These are phyloP conservation scores for Larimichthys polyactis DNA, from an alignment of 2,113 vertebrate species.

Conservation along the genomic window DNA sequence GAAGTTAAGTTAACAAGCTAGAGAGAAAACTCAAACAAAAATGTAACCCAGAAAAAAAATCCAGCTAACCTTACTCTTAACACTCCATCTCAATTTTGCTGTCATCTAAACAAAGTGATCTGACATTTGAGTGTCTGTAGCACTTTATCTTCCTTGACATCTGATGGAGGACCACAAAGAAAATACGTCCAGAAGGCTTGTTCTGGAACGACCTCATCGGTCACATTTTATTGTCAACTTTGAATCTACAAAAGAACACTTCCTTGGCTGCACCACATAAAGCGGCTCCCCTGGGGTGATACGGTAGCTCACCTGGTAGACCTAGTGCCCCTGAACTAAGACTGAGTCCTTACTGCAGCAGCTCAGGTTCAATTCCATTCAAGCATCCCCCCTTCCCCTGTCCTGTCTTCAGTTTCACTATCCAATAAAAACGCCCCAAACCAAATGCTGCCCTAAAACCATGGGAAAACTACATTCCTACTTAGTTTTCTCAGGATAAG, in stretches of 20 bases:
- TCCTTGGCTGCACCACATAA: not conserved
- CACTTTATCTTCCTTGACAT: slow-evolving; percentile 33
- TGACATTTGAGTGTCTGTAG: slow-evolving; percentile 36
- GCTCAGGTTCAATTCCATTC: too few species aligned
- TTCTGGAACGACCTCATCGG: not conserved
- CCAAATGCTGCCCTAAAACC: not conserved
- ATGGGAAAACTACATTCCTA: not conserved
- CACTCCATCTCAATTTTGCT: not conserved
- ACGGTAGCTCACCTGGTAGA: too few species aligned
- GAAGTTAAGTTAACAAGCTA: not conserved
- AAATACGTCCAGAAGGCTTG: not conserved
- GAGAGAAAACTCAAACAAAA: not conserved
- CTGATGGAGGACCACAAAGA: slow-evolving; percentile 14
- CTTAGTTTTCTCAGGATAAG: not conserved
- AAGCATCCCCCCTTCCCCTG: too few species aligned
- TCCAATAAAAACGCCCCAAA: not conserved
- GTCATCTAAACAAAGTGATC: slow-evolving; percentile 43
- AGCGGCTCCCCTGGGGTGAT: not conserved
- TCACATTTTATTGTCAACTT: not conserved
- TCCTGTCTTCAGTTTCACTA: too few species aligned
- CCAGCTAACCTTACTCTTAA: not conserved
- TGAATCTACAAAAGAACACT: not conserved
- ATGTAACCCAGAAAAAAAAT: not conserved
- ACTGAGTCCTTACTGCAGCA: too few species aligned
- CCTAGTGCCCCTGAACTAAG: too few species aligned